Conservation (phyloP, 1,140 invertebrate species). For the Formica exsecta region DNA sequence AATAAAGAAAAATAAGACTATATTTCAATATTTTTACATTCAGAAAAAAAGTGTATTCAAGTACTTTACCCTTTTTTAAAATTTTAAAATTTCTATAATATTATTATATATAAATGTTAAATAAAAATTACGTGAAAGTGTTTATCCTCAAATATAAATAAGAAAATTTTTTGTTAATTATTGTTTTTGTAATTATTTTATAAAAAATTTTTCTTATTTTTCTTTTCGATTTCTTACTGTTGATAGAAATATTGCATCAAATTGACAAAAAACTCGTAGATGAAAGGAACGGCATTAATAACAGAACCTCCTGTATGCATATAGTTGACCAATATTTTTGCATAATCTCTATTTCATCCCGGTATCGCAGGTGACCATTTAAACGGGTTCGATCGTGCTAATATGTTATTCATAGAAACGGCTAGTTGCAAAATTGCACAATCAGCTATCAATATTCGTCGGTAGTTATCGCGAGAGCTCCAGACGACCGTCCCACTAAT, state of each 20-base stretch:
- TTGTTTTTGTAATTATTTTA: background rate
- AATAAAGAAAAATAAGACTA: background rate
- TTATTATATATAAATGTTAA: conserved; percentile 7
- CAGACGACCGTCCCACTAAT: conserved; percentile 51
- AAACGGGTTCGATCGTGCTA: conserved; percentile 5
- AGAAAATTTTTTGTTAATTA: background rate
- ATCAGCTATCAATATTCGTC: conserved; percentile 62
- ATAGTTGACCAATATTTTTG: conserved; percentile 1
- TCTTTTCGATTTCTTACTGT: background rate
- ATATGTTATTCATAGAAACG: background rate
- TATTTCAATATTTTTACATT: background rate
- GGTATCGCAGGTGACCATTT: background rate
- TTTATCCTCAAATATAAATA: background rate
- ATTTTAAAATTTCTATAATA: background rate
- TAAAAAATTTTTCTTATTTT: background rate
- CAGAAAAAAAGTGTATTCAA: background rate
- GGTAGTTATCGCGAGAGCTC: conserved; percentile 55
- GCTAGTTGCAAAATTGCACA: conserved; percentile 50
- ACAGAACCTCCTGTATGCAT: background rate
- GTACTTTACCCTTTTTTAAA: background rate
- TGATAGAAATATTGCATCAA: background rate
- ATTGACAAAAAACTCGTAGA: background rate
- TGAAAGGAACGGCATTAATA: background rate
- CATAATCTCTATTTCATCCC: background rate
- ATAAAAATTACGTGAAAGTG: background rate